phyloP scores from a whole-genome alignment of 2,113 vertebrate genomes.

The Monarcha castaneiventris region DNA sequence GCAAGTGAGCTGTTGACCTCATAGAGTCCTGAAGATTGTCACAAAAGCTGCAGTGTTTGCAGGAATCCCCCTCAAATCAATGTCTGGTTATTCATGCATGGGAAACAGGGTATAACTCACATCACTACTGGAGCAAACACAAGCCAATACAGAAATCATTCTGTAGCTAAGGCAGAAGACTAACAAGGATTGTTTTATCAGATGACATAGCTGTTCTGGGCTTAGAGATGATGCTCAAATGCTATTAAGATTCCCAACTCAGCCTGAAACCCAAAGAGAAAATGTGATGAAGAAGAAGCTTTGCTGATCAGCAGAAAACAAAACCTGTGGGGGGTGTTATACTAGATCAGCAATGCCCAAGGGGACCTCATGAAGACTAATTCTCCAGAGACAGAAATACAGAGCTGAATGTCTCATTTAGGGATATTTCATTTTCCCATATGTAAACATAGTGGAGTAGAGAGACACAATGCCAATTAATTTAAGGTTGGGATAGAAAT shows the following conservation, averaged over 20 bases:
- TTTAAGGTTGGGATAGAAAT: not conserved
- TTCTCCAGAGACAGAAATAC: not conserved
- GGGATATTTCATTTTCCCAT: not conserved
- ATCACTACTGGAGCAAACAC: not conserved
- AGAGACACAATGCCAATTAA: not conserved
- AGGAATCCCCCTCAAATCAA: not conserved
- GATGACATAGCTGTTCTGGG: not conserved
- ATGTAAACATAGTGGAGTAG: not conserved
- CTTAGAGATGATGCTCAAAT: not conserved
- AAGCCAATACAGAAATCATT: not conserved
- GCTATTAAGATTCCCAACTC: not conserved
- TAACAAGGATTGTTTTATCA: not conserved
- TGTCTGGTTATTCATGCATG: not conserved
- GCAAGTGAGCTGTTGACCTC: not conserved
- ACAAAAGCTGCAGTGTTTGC: not conserved
- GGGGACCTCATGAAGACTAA: not conserved
- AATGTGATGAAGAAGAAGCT: not conserved
- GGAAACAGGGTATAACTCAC: not conserved
- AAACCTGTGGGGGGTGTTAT: not conserved
- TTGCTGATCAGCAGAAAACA: not conserved
- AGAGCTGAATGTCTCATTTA: not conserved
- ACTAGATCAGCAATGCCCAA: not conserved
- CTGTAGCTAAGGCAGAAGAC: not conserved
- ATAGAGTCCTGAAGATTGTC: not conserved
- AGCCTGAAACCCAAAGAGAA: not conserved